These are phyloP conservation scores for Dryobota labecula DNA, from an alignment of 2,888 invertebrate species.

Conservation along the genomic window DNA sequence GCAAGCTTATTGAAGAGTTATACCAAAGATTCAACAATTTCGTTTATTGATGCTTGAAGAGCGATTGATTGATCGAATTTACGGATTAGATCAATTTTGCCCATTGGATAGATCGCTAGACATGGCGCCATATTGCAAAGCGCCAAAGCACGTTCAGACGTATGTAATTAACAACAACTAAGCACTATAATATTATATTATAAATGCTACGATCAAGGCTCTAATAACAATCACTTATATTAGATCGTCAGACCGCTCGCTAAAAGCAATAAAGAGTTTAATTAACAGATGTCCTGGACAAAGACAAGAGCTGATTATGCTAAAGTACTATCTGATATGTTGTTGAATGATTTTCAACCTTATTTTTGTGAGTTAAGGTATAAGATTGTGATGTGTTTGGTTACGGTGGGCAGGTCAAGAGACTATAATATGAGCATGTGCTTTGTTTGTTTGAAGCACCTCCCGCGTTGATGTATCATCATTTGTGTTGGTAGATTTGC, in stretches of 20 bases:
- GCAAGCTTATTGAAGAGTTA: neutral
- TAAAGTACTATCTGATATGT: constrained; percentile 59
- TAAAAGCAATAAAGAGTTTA: constrained; percentile 65
- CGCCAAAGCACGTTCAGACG: constrained; percentile 3
- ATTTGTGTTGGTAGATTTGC: constrained; percentile 71
- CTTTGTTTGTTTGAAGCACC: constrained; percentile 74
- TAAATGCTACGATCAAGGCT: constrained; percentile 27
- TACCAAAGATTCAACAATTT: neutral
- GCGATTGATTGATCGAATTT: constrained; percentile 19
- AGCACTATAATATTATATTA: constrained; percentile 14
- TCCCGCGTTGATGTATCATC: constrained; percentile 77
- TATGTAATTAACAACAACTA: constrained; percentile 31
- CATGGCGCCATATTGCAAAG: constrained; percentile 34
- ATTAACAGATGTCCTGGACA: constrained; percentile 70
- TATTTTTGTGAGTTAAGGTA: constrained; percentile 48
- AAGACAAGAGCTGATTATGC: constrained; percentile 76
- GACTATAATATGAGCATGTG: constrained; percentile 71
- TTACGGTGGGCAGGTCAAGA: constrained; percentile 73
- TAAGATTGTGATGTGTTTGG: constrained; percentile 51
- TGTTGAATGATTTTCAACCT: constrained; percentile 51
- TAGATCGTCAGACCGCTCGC: constrained; percentile 55
- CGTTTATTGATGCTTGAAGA: constrained; percentile 19
- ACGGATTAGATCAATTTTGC: constrained; percentile 10
- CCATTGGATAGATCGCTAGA: constrained; percentile 7
- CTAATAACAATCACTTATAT: constrained; percentile 52